Conservation (phyloP, 2,888 invertebrate genomes). For the Dryocosmus kuriphilus region DNA sequence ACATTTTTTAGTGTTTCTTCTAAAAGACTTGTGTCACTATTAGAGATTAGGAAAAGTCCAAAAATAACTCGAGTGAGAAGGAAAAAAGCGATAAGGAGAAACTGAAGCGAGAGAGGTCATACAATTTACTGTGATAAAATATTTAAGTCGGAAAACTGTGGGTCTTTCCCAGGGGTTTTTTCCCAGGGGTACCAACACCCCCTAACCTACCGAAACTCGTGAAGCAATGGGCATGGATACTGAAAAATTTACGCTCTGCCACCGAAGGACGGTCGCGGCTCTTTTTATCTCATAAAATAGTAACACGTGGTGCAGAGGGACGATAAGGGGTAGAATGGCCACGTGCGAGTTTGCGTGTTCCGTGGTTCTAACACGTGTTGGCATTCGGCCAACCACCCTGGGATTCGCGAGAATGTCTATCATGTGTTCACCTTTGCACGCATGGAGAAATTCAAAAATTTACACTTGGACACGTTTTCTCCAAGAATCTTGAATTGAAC, state of each 20-base stretch:
- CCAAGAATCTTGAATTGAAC: neutral
- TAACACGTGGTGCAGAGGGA: constrained; percentile 59
- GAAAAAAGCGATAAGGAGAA: constrained; percentile 35
- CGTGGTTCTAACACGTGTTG: constrained; percentile 42
- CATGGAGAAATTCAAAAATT: constrained; percentile 9
- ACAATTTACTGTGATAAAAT: constrained; percentile 75
- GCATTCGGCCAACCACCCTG: constrained; percentile 43
- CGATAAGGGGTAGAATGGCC: constrained; percentile 37
- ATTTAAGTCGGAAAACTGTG: constrained; percentile 71
- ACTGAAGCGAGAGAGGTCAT: constrained; percentile 59
- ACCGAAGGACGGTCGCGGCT: constrained; percentile 63
- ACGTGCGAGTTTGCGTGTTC: constrained; percentile 40
- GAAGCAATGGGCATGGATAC: constrained; percentile 55
- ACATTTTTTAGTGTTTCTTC: no score
- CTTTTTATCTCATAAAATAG: constrained; percentile 76
- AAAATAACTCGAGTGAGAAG: neutral
- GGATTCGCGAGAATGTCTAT: constrained; percentile 29
- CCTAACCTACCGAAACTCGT: constrained; percentile 67
- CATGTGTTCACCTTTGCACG: constrained; percentile 16
- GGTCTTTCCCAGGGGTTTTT: constrained; percentile 67
- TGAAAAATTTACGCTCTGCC: constrained; percentile 71
- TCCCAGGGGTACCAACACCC: constrained; percentile 74
- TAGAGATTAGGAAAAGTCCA: no score
- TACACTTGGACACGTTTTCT: neutral
- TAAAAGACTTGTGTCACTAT: no score